Evolutionary conservation across 2,113 vertebrate species (phyloP).

Genomic region (Brachirus orientalis): DNA sequence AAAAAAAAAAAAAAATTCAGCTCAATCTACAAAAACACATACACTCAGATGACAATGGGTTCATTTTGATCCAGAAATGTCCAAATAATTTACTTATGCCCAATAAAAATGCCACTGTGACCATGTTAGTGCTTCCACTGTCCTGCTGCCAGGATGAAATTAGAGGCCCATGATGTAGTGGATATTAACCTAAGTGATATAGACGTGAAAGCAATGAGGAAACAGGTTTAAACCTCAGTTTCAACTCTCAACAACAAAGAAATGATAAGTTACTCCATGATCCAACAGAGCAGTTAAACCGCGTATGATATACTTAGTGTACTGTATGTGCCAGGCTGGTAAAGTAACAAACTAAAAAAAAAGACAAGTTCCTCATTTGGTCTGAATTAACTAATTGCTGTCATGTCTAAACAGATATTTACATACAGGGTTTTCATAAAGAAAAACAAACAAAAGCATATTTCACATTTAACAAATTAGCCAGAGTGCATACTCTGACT

Average conservation of each 20-base stretch:
- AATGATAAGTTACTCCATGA: slow-evolving; percentile 42
- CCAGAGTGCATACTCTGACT: slow-evolving; percentile 60
- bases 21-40: no score
- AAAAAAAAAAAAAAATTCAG: no score
- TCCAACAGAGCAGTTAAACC: no score
- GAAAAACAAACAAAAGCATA: slow-evolving; percentile 12
- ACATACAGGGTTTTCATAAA: slow-evolving; percentile 48
- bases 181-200: slow-evolving; percentile 18
- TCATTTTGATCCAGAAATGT: slow-evolving; percentile 22
- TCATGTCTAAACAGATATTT: slow-evolving; percentile 65
- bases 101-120: no score
- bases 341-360: slow-evolving; percentile 22
- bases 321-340: slow-evolving; percentile 42
- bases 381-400: slow-evolving; percentile 60
- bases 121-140: no score
- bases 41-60: slow-evolving; percentile 24
- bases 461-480: no score
- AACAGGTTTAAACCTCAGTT: slow-evolving; percentile 73
- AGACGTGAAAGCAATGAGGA: slow-evolving; percentile 28
- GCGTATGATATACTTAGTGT: no score
- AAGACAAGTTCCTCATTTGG: slow-evolving; percentile 55
- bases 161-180: slow-evolving; percentile 40
- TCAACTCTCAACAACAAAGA: slow-evolving; percentile 41
- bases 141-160: no score
- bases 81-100: slow-evolving; percentile 18